These are phyloP conservation scores for Cynocephalus volans DNA, from an alignment of 2,113 vertebrate genomes.

Conservation along the genomic window DNA sequence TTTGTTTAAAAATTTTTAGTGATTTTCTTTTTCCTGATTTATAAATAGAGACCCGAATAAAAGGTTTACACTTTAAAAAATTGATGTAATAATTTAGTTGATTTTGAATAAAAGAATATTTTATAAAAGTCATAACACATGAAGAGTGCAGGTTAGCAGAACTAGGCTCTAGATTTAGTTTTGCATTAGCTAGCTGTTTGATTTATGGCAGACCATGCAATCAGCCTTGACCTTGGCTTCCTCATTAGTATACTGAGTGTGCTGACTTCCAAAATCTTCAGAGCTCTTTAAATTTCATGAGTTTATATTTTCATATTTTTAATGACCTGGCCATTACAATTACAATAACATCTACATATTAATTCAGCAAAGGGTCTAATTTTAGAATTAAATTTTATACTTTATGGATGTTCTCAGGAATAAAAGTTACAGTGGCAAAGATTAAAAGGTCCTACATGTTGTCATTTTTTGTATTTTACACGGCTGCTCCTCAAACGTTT, in stretches of 20 bases:
- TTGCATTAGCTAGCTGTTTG: background rate
- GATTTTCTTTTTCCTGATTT: background rate
- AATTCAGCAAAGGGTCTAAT: background rate
- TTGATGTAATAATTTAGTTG: background rate
- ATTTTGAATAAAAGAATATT: background rate
- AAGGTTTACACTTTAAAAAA: background rate
- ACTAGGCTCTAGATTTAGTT: background rate
- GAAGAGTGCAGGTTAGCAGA: background rate
- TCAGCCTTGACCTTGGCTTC: background rate
- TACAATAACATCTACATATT: background rate
- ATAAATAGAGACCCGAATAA: background rate
- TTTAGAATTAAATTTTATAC: conserved; percentile 19
- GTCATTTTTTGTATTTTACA: background rate
- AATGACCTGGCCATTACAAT: background rate
- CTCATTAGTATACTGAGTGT: background rate
- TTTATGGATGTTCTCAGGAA: background rate
- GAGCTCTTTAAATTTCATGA: background rate
- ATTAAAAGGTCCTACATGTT: background rate
- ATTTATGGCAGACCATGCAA: background rate
- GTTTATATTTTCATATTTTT: background rate
- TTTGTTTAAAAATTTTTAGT: background rate
- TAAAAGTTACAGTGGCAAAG: background rate
- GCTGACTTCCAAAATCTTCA: background rate
- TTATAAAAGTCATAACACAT: background rate
- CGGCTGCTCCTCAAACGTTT: background rate